Evolutionary conservation across 2,888 invertebrate genomes (phyloP), one percentile per base, ranked within the genome.

Genomic region (Mongoloraphidia duomilia): DNA sequence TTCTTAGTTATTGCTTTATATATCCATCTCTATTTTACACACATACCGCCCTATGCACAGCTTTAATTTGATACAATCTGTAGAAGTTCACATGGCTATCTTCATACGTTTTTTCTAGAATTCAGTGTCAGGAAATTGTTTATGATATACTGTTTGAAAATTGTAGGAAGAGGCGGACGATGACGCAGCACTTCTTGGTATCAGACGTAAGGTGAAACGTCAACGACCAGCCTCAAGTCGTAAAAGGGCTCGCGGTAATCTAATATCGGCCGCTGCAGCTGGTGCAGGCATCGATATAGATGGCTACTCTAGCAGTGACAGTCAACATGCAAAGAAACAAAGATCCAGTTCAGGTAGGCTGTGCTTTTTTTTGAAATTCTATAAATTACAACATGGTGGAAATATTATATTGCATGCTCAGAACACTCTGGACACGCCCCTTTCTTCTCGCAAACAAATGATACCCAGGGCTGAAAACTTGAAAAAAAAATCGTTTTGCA

Each of bases 221-320:
- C 49, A 51, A 12, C 41, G 44, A 37, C 46, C 53, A 5, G 41
- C 47, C n/a, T 40, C 37, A 33, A n/a, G 37, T 34, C 41, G 48
- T 12, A 53, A 53, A 35, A 36, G 50, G 26, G 44, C 13, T 33
- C 48, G 49, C 56, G 57, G 53, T 54, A 67, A 66, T 58, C 54
- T 66, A 12, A 66, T 67, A 46, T 59, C 63, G 3, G 76, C 73
- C 56, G 68, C 73, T 49, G 71, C 73, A 40, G 75, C 76, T 54
- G 71, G 73, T 38, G 72, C 73, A 51, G 75, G 70, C 50, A 70
- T 80, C 60, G 77, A 77, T 53, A 74, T 75, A 53, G 77, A 79
- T 55, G 70, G 72, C 51, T 79, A 78, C 58, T 72, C 72, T 26
- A 61, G 56, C 47, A 63, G 61, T 44, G 52, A 47, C n/a, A 54